These are phyloP conservation scores for Bettongia penicillata DNA, from an alignment of 2,113 vertebrate species.

Conservation along the genomic window DNA sequence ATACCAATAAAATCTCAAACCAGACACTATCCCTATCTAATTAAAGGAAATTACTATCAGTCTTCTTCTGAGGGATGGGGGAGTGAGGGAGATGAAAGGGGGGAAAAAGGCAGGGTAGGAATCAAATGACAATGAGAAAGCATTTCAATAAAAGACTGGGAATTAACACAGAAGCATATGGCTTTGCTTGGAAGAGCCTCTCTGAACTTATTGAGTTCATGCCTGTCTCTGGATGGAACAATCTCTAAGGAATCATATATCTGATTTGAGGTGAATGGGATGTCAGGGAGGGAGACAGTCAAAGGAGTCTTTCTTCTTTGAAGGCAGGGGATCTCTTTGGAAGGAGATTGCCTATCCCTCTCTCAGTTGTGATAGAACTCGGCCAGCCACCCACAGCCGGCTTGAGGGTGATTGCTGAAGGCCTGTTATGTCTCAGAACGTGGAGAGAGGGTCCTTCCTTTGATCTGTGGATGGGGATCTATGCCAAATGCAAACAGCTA, in stretches of 20 bases:
- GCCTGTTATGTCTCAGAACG: background rate
- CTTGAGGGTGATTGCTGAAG: background rate
- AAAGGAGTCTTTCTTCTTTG: background rate
- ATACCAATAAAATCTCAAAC: background rate
- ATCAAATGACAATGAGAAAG: background rate
- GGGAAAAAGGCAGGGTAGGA: background rate
- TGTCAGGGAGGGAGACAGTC: background rate
- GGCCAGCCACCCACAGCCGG: background rate
- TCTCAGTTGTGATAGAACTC: background rate
- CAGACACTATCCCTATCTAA: background rate
- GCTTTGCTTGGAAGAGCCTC: background rate
- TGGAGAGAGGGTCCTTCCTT: background rate
- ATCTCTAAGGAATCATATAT: constrained; percentile 10
- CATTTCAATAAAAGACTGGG: background rate
- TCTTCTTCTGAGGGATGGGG: background rate
- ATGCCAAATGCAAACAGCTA: background rate
- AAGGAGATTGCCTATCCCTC: constrained; percentile 2
- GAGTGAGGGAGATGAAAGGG: background rate
- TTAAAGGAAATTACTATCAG: background rate
- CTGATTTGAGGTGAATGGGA: background rate
- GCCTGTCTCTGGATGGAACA: background rate
- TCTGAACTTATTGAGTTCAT: background rate
- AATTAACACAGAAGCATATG: background rate
- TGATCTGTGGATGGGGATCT: background rate
- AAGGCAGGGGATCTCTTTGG: constrained; percentile 1